Conservation (phyloP, 2,113 vertebrate species). For the Rousettus leschenaultii region DNA sequence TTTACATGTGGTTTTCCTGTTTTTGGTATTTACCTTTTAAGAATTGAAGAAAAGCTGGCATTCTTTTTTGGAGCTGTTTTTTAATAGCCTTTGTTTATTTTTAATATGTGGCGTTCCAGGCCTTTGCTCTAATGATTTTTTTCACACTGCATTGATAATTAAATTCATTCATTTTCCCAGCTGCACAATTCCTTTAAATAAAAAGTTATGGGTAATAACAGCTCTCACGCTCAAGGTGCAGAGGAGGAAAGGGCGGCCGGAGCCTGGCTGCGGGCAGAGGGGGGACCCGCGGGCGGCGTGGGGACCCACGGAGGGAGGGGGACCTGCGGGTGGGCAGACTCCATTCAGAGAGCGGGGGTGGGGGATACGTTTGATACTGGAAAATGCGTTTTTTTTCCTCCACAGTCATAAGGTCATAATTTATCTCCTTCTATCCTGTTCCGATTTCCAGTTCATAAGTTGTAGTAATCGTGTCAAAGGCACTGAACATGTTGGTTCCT, state of each 20-base stretch:
- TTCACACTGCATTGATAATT: conserved; percentile 90
- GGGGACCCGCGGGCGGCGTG: too few relatives aligned
- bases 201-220: conserved; percentile 88
- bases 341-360: background rate
- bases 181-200: conserved; percentile 86
- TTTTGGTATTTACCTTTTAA: conserved; percentile 81
- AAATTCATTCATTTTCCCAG: conserved; percentile 91
- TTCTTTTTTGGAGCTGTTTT: conserved; percentile 82
- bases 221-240: conserved; percentile 80
- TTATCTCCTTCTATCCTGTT: background rate
- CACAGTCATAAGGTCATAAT: background rate
- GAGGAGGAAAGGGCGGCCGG: conserved; percentile 83
- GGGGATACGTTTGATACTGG: background rate
- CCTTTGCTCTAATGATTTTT: conserved; percentile 90
- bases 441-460: conserved; percentile 50
- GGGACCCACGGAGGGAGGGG: background rate
- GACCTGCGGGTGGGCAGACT: background rate
- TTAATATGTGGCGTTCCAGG: conserved; percentile 86
- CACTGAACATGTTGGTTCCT: background rate
- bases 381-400: background rate
- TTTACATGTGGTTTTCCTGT: conserved; percentile 69
- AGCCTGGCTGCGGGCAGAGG: background rate
- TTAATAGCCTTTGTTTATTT: conserved; percentile 88
- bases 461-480: background rate
- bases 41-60: conserved; percentile 78